Conservation (phyloP, 2,888 invertebrate species). For the Prenolepis imparis region DNA sequence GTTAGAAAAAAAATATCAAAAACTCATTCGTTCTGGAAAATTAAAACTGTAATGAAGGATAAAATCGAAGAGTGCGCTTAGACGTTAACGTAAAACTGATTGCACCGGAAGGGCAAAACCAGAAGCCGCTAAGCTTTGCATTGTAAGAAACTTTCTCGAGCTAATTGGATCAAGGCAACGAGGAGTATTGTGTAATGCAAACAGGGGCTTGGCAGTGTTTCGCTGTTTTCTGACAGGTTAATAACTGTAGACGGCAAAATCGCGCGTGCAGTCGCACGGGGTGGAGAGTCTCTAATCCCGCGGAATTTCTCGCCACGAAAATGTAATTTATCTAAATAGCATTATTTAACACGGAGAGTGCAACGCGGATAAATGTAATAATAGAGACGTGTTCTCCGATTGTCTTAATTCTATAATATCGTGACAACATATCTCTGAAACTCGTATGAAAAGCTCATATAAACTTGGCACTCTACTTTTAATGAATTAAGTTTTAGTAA, state of each 20-base stretch:
- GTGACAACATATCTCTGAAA: neutral
- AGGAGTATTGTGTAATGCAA: conserved; percentile 25
- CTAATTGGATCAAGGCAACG: conserved; percentile 39
- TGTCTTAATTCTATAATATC: neutral
- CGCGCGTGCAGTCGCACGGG: neutral
- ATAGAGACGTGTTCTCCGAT: neutral
- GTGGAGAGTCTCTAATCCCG: conserved; percentile 41
- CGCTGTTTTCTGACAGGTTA: conserved; percentile 41
- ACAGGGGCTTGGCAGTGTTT: conserved; percentile 34
- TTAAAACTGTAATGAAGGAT: neutral
- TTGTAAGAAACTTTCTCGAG: conserved; percentile 37
- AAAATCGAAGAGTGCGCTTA: neutral
- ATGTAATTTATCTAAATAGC: conserved; percentile 30
- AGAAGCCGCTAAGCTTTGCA: neutral
- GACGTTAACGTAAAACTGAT: conserved; percentile 5
- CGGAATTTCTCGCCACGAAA: conserved; percentile 26
- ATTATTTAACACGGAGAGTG: conserved; percentile 9
- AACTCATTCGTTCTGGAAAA: neutral
- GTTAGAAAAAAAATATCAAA: neutral
- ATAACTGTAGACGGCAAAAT: conserved; percentile 44
- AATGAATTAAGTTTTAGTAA: neutral
- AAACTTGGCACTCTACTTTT: neutral
- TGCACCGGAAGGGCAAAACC: neutral
- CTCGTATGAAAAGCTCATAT: neutral
- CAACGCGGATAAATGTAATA: neutral